phyloP scores from a whole-genome alignment of 1,140 invertebrate genomes.

The Belonocnema kinseyi region DNA sequence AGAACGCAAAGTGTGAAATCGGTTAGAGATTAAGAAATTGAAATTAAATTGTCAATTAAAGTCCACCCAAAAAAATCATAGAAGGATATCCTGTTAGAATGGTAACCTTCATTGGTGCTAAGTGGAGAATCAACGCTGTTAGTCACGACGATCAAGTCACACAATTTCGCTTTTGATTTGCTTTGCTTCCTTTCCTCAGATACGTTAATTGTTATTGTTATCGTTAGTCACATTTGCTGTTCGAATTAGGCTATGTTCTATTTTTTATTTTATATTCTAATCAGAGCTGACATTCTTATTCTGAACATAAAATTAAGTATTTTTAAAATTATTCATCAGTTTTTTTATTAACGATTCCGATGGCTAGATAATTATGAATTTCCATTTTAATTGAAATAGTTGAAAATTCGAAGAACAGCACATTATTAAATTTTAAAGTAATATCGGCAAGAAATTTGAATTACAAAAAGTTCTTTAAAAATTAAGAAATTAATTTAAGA shows the following conservation, averaged over 20 bases:
- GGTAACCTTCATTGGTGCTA: slow-evolving; percentile 42
- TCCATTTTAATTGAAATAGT: too few relatives aligned
- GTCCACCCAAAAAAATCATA: slow-evolving; percentile 66
- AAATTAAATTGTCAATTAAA: slow-evolving; percentile 67
- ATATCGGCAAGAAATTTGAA: too few relatives aligned
- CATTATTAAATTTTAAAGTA: too few relatives aligned
- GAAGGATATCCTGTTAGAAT: slow-evolving; percentile 34
- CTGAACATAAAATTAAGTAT: too few relatives aligned
- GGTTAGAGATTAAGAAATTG: slow-evolving; percentile 42
- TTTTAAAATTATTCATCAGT: too few relatives aligned
- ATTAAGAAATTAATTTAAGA: too few relatives aligned
- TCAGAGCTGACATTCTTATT: not conserved
- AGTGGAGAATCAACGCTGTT: slow-evolving; percentile 44
- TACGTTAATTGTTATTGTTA: slow-evolving; percentile 40
- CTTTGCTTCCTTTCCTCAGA: slow-evolving; percentile 47
- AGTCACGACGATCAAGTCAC: slow-evolving; percentile 48
- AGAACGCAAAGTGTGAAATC: slow-evolving; percentile 38
- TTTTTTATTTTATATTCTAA: not conserved
- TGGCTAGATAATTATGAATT: too few relatives aligned
- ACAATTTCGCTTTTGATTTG: slow-evolving; percentile 52
- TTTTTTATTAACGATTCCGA: too few relatives aligned
- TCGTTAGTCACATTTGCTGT: not conserved
- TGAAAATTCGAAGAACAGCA: too few relatives aligned
- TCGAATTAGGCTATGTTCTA: not conserved
- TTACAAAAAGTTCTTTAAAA: too few relatives aligned